phyloP scores from a whole-genome alignment of 2,797 vertebrate genomes.

The Chrysocyon brachyurus region DNA sequence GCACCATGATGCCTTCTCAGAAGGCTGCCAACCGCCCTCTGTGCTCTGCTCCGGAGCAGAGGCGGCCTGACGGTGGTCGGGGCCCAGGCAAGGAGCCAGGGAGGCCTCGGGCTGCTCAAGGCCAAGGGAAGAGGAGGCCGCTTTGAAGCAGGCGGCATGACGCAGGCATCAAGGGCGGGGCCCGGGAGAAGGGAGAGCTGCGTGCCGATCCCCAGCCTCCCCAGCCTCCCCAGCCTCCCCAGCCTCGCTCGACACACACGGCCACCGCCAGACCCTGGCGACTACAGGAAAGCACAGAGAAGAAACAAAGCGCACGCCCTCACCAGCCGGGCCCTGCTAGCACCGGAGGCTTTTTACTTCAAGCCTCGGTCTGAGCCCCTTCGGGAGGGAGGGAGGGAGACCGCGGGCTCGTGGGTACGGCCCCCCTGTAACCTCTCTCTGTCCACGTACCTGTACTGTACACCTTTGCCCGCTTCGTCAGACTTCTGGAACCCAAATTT shows the following conservation, averaged over 20 bases:
- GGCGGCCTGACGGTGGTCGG: rapidly evolving
- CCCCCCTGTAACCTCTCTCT: too few species aligned
- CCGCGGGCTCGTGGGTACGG: rapidly evolving
- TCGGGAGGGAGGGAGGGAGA: background rate
- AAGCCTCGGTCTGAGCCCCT: background rate
- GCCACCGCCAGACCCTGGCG: background rate
- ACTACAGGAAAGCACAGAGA: background rate
- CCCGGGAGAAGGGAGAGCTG: background rate
- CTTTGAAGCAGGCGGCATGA: background rate
- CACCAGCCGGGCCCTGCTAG: background rate
- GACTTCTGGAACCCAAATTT: background rate
- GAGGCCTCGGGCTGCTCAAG: background rate
- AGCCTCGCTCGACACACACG: rapidly evolving
- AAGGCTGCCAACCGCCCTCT: background rate
- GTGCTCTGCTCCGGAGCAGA: background rate
- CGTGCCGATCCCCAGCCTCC: rapidly evolving
- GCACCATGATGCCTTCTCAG: background rate
- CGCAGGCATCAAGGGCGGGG: background rate
- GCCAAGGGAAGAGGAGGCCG: background rate
- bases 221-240: too few species aligned
- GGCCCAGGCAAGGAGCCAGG: rapidly evolving
- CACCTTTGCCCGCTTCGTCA: rapidly evolving
- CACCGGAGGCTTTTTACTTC: background rate
- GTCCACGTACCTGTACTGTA: rapidly evolving
- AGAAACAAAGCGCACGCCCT: background rate